Base-by-base conservation (phyloP, 2,888 invertebrate genomes). In the Portevinia maculata region DNA sequence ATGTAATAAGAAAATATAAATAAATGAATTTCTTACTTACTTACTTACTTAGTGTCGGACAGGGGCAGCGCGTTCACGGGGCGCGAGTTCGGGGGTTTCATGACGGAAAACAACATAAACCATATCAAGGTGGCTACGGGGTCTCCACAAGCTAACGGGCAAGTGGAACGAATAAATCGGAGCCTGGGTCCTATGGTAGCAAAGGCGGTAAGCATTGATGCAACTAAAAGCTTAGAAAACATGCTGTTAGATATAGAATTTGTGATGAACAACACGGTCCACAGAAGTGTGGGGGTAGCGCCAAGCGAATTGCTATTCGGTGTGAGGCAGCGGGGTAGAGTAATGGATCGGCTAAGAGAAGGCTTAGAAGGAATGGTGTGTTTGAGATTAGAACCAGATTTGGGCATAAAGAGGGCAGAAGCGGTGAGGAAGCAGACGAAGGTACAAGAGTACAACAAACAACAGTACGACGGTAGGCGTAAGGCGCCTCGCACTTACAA, bases 151-250 rank as follows among this genome's bases (percentile, higher is more conserved):
- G n/a, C 39, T 1, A 41, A 52, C n/a, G 28, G 15, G 8, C 41
- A 57, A 11, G 57, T 41, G 11, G 57, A 41, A 13, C 19, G 57
- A 4, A 57, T 57, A 15, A 41, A 57, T 41, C 13, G 41, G n/a
- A n/a, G n/a, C n/a, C n/a, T n/a, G n/a, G n/a, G n/a, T 4, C 50
- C 50, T 8, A 50, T 50, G 50, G 30, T 50, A 8, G 28, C 50
- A 6, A 15, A 41, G 7, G 8, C 8, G 8, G 8, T 8, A 8
- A 17, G 15, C 17, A 5, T 3, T 3, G 24, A 24, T 24, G n/a
- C n/a, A n/a, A 7, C 39, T 13, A 41, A 8, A 6, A 50, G 50
- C 2, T 15, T 28, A 6, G 24, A 39, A 13, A 13, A 39, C 3
- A 8, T 55, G 1, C 21, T 39, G 15, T 8, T 37, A 8, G 39